These are phyloP conservation scores for Catostylus mosaicus DNA, from an alignment of 30 jellyfish, hydroid and myxozoan genomes.

Conservation along the genomic window DNA sequence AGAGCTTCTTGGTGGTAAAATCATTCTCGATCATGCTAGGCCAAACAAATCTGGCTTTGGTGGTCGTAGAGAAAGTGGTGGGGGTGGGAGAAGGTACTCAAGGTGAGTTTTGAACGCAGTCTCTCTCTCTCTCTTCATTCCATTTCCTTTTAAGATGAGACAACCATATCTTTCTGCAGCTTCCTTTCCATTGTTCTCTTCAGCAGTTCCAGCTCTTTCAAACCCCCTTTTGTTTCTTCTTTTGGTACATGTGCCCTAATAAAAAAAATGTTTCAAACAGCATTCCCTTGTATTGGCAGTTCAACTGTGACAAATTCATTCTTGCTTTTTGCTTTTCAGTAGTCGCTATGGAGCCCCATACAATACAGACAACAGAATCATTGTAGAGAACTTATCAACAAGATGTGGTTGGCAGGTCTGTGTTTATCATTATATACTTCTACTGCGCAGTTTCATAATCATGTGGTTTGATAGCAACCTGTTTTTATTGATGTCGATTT, in stretches of 20 bases:
- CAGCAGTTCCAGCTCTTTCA: too few relatives aligned
- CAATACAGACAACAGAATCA: constrained; percentile 96
- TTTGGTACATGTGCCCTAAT: too few relatives aligned
- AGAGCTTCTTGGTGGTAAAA: constrained; percentile 80
- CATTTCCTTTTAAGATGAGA: too few relatives aligned
- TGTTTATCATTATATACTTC: neutral
- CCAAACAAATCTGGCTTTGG: constrained; percentile 87
- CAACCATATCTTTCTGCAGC: too few relatives aligned
- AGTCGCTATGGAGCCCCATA: constrained; percentile 99
- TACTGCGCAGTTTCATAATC: neutral
- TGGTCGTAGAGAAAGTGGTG: constrained; percentile 80
- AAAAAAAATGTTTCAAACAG: too few relatives aligned
- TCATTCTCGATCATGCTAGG: constrained; percentile 90
- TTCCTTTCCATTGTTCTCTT: too few relatives aligned
- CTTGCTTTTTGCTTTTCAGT: too few relatives aligned
- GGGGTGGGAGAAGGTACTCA: constrained; percentile 58
- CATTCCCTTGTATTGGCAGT: too few relatives aligned
- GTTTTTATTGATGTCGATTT: neutral
- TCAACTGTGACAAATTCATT: too few relatives aligned
- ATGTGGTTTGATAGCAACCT: neutral
- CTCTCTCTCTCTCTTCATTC: too few relatives aligned
- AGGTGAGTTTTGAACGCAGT: too few relatives aligned
- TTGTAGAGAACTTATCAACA: constrained; percentile 92
- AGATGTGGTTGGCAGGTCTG: constrained; percentile 99
- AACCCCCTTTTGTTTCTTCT: too few relatives aligned